Evolutionary conservation across 2,888 invertebrate genomes (phyloP), one percentile per base, ranked within the genome.

Genomic region (Flexamia atlantica): DNA sequence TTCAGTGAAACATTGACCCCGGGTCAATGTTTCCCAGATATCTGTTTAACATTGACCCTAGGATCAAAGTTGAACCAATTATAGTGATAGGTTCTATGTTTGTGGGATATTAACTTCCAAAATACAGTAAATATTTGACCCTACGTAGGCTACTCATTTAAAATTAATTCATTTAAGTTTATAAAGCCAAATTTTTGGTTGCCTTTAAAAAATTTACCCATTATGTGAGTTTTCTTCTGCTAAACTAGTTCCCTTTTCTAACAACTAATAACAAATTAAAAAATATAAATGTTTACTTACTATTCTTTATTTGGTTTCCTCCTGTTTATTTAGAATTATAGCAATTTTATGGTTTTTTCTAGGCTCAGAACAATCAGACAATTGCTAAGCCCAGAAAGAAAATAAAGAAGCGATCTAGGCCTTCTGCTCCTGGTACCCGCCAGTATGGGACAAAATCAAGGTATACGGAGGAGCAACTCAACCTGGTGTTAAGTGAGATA

Each of bases 381-480:
- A 53, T 53, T 53, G 53, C 53, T 53, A 53, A 53, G 53, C 53
- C 53, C 53, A 53, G 53, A n/a, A 53, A 53, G 53, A 53, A 53
- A 53, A n/a, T n/a, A 53, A 53, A 53, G 53, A 53, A 53, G 53
- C 53, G 53, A 53, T 53, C 53, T 53, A 53, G 53, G 53, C 53
- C 53, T 53, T 53, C 74, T 74, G 30, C 74, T 40, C 74, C 74
- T 14, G 74, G 74, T 23, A 74, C 36, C 23, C 74, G 36, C 23
- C 36, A 74, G 32, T 74, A 32, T 74, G 74, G 36, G 23, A 74
- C 74, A 20, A 74, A 20, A 36, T 30, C 40, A 9, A 74, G 74
- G 36, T 74, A 74, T 36, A 74, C 74, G 23, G 30, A 74, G 36
- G 74, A 74, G n/a, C 20, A 36, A 20, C 74, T 74, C 23, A 74